Conservation (phyloP, 2,888 invertebrate species). For the Sinhomidia bicolor region DNA sequence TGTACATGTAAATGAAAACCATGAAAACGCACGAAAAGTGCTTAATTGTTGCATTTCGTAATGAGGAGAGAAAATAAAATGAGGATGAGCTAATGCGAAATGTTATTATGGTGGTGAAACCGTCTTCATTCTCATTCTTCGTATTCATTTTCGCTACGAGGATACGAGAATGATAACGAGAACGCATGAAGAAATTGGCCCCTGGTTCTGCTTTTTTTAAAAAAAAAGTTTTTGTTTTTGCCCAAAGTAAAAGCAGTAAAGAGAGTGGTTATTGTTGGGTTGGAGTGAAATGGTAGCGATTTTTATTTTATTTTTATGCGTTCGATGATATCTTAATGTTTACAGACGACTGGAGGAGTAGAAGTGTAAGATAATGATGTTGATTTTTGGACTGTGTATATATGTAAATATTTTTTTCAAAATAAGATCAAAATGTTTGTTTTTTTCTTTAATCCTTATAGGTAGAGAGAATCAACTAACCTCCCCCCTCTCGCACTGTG, state of each 20-base stretch:
- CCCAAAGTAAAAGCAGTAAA: conserved; percentile 34
- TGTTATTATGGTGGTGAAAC: no score
- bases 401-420: conserved; percentile 3
- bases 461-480: not conserved
- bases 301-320: conserved; percentile 63
- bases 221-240: no score
- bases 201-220: no score
- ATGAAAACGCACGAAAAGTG: no score
- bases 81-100: no score
- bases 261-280: not conserved
- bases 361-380: conserved; percentile 53
- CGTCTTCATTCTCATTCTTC: no score
- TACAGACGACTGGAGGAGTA: conserved; percentile 50
- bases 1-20: no score
- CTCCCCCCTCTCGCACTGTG: not conserved
- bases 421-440: conserved; percentile 20
- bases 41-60: no score
- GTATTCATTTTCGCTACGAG: conserved; percentile 48
- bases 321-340: conserved; percentile 69
- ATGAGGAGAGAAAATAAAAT: not conserved
- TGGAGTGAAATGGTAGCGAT: conserved; percentile 21
- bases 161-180: no score
- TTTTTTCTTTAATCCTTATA: not conserved
- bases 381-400: no score
- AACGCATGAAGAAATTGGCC: no score